These are phyloP conservation scores for Drosophila persimilis DNA, from an alignment of 1,140 invertebrate species.

Conservation along the genomic window DNA sequence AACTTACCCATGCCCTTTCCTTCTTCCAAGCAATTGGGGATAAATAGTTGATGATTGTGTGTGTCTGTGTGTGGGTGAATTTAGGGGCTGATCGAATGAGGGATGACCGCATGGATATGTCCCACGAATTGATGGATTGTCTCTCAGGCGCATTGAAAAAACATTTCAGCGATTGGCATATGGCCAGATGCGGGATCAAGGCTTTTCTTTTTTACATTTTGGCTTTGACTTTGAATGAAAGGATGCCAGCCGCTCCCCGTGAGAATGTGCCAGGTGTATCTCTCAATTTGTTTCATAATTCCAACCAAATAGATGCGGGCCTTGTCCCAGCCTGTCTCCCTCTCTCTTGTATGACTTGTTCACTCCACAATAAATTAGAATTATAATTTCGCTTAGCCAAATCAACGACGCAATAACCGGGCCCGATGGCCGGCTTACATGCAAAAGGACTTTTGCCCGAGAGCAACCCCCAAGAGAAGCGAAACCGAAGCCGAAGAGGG, in stretches of 20 bases:
- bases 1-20: constrained; percentile 61
- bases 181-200: constrained; percentile 19
- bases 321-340: too few species aligned
- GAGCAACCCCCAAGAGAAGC: constrained; percentile 59
- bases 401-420: constrained; percentile 75
- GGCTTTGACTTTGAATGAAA: too few species aligned
- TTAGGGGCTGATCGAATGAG: constrained; percentile 32
- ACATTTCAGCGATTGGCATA: constrained; percentile 32
- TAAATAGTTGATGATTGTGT: constrained; percentile 68
- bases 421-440: constrained; percentile 61
- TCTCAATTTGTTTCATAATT: too few species aligned
- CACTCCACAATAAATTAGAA: constrained; percentile 72
- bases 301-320: too few species aligned
- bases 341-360: constrained; percentile 38
- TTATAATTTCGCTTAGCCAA: constrained; percentile 77
- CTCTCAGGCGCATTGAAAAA: constrained; percentile 33
- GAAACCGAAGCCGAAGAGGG: constrained; percentile 35
- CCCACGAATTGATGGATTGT: constrained; percentile 52
- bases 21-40: constrained; percentile 50
- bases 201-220: too few species aligned
- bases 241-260: too few species aligned
- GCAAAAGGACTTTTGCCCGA: constrained; percentile 63
- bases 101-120: constrained; percentile 49
- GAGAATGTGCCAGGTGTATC: too few species aligned
- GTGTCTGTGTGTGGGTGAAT: constrained; percentile 18